phyloP scores from a whole-genome alignment of 2,888 invertebrate species.

The Lasioglossum oenotherae region DNA sequence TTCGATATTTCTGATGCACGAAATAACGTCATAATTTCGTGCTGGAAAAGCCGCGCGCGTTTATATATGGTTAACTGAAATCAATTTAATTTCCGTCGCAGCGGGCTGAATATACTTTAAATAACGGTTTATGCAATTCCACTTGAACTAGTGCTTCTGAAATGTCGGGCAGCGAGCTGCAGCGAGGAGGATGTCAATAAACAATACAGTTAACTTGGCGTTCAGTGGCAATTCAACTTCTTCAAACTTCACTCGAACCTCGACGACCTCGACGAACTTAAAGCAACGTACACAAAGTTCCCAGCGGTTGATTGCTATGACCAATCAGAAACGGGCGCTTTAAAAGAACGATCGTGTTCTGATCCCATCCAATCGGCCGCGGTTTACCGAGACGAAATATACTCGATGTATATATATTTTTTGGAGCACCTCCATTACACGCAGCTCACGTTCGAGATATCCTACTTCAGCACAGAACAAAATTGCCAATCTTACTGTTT shows the following conservation, averaged over 20 bases:
- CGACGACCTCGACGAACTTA: neutral
- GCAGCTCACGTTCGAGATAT: slow-evolving; percentile 5
- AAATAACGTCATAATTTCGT: neutral
- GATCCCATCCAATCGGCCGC: slow-evolving; percentile 11
- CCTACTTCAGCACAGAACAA: neutral
- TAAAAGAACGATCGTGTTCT: slow-evolving; percentile 13
- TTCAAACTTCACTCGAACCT: neutral
- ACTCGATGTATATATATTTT: neutral
- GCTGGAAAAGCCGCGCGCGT: neutral
- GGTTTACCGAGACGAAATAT: neutral
- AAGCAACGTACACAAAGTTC: neutral
- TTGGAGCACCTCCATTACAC: neutral
- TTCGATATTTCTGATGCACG: neutral
- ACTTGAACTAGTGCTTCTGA: neutral
- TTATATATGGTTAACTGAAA: neutral
- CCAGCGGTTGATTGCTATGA: neutral
- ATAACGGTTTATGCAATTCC: neutral
- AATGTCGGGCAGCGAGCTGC: neutral
- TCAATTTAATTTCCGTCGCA: neutral
- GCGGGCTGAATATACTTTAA: neutral
- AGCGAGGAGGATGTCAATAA: neutral
- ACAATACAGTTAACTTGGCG: neutral
- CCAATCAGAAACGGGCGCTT: slow-evolving; percentile 15
- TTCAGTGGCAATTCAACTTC: slow-evolving; percentile 15
- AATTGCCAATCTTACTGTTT: neutral